phyloP scores from a whole-genome alignment of 2,113 vertebrate genomes.

The Fregetta grallaria region DNA sequence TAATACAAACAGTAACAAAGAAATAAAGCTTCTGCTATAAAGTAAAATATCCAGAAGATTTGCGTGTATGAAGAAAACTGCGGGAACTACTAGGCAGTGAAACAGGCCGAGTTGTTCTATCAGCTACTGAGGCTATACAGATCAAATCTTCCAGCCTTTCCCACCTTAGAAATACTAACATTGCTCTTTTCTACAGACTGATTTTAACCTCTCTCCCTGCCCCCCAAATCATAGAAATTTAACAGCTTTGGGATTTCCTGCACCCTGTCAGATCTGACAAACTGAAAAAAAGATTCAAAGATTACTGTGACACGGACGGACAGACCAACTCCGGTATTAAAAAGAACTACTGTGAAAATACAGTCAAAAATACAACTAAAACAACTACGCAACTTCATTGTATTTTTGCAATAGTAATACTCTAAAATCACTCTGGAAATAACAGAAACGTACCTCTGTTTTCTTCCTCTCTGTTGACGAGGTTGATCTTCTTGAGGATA shows the following conservation, averaged over 20 bases:
- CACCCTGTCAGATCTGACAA: background rate
- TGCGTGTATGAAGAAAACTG: background rate
- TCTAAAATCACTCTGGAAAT: background rate
- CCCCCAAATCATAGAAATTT: background rate
- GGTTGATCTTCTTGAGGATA: conserved; percentile 87
- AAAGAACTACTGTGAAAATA: background rate
- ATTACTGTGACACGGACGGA: background rate
- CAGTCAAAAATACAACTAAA: background rate
- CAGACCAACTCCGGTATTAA: background rate
- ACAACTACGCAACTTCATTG: background rate
- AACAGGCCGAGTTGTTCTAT: background rate
- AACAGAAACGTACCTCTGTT: conserved; percentile 81
- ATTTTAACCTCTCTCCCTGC: background rate
- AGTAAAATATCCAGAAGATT: background rate
- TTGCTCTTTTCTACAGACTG: background rate
- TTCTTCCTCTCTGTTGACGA: conserved; percentile 87
- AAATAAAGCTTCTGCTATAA: background rate
- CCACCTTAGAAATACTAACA: background rate
- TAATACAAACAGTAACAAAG: background rate
- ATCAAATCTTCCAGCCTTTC: background rate
- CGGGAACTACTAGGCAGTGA: background rate
- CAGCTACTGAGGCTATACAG: background rate
- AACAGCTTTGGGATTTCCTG: background rate
- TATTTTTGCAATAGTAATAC: background rate
- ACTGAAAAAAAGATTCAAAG: background rate